Evolutionary conservation across 2,113 vertebrate species (phyloP).

Genomic region (Saccopteryx bilineata): DNA sequence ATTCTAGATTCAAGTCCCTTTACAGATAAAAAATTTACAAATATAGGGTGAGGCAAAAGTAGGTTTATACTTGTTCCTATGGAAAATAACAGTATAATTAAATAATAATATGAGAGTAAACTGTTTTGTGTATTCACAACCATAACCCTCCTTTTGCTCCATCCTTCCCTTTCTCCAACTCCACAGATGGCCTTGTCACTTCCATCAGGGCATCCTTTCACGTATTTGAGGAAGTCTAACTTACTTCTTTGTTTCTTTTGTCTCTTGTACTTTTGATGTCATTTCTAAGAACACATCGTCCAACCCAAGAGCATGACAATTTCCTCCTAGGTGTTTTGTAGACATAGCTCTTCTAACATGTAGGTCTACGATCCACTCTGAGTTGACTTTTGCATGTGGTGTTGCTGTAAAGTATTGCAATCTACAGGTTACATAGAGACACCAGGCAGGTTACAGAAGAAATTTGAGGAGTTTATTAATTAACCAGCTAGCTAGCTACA

Average conservation of each 20-base stretch:
- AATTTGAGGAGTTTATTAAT: no score
- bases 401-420: no score
- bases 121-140: background rate
- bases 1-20: background rate
- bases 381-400: background rate
- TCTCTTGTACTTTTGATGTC: background rate
- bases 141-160: background rate
- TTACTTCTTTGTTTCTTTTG: background rate
- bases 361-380: background rate
- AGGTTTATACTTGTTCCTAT: background rate
- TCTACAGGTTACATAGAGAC: no score
- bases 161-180: background rate
- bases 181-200: background rate
- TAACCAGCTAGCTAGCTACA: no score
- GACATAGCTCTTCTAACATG: background rate
- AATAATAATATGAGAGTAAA: background rate
- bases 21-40: background rate
- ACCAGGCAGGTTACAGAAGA: no score
- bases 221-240: background rate
- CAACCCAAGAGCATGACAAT: background rate
- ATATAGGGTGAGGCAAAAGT: background rate
- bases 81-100: background rate
- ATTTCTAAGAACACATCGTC: background rate
- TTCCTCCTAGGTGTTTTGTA: background rate
- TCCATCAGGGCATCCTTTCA: background rate